Evolutionary conservation across 92 coral and sea anemone species (phyloP), one percentile per base, ranked within the genome.

Genomic region (Muricea muricata): DNA sequence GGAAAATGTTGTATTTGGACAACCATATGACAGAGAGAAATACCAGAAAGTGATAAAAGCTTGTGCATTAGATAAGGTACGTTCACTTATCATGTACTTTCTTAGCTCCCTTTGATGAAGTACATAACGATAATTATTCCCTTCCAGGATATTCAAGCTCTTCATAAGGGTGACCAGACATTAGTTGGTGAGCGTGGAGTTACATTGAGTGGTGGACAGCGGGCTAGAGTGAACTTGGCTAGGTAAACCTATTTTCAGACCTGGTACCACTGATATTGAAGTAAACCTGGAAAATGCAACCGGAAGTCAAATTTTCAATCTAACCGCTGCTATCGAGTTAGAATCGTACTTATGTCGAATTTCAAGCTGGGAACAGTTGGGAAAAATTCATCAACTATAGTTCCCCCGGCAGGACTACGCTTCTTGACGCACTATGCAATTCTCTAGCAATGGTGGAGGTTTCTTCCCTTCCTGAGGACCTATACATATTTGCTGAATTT

Each of bases 31-130:
- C 23, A 80, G 90, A 75, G 92, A 57, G 37, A 91, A 89, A 48
- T 97, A 97, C 82, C 47, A 24, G 11, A 57, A 83, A 72, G 97
- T 94, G 30, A 87, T 97, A 12, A 66, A 78, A 47, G 93, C 90
- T 10, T 97, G 99, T 87, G 98, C 99, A 10, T 42, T 97, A 79
- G 84, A 92, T 78, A 97, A 86, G 99, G 99, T 93, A 28, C 12
- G 91, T 78, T 57, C 12, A 30, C 30, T 13, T 6, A 70, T 7
- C 32, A 14, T 5, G 21, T 55, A 13, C 3, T 39, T 34, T 33
- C 14, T 45, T 9, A 9, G 50, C 8, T 5, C 4, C 1, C 50
- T 9, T 5, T 45, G 3, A n/a, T 26, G 21, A 57, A 24, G 24
- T 11, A 18, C 30, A 21, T 54, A 60, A 28, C 8, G 37, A 63